Conservation (phyloP, 2,888 invertebrate species). For the Agrenia bidenticulata region DNA sequence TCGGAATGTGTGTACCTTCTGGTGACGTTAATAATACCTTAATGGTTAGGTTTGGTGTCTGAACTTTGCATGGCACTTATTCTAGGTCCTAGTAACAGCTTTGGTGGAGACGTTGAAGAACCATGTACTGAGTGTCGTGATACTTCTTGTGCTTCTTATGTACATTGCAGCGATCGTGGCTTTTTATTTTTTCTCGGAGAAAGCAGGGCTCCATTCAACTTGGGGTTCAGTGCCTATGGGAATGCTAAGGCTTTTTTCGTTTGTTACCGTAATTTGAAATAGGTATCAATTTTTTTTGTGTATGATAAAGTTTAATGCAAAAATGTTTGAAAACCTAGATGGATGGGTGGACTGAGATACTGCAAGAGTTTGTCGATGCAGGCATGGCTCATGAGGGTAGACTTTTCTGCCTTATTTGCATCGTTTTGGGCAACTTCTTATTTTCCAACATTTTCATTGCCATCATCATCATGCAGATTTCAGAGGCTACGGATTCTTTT, state of each 20-base stretch:
- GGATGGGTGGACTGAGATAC: constrained; percentile 51
- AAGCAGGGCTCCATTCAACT: constrained; percentile 18
- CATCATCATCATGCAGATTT: constrained; percentile 53
- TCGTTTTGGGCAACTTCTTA: constrained; percentile 50
- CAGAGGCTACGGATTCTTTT: constrained; percentile 50
- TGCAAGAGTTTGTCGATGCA: constrained; percentile 31
- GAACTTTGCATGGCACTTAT: too few species aligned
- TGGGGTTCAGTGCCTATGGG: constrained; percentile 43
- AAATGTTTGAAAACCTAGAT: constrained; percentile 26
- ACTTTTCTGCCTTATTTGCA: constrained; percentile 43
- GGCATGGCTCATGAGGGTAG: constrained; percentile 25
- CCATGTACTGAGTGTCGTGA: constrained; percentile 48
- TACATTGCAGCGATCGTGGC: constrained; percentile 50
- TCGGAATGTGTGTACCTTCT: too few species aligned
- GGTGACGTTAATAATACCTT: too few species aligned
- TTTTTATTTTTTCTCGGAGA: constrained; percentile 42
- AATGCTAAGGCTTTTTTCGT: constrained; percentile 44
- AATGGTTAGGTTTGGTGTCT: too few species aligned
- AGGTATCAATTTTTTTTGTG: constrained; percentile 5
- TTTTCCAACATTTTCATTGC: constrained; percentile 53
- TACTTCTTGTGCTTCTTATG: constrained; percentile 46
- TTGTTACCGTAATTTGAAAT: constrained; percentile 38
- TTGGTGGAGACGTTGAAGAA: constrained; percentile 47
- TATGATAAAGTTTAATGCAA: not conserved
- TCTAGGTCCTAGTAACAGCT: constrained; percentile 45